A percentile compares a stretch with the other conserved stretches of the same genome.
Conservation (phyloP, 2,888 invertebrate genomes). For the Cecidostiba fungosa region DNA sequence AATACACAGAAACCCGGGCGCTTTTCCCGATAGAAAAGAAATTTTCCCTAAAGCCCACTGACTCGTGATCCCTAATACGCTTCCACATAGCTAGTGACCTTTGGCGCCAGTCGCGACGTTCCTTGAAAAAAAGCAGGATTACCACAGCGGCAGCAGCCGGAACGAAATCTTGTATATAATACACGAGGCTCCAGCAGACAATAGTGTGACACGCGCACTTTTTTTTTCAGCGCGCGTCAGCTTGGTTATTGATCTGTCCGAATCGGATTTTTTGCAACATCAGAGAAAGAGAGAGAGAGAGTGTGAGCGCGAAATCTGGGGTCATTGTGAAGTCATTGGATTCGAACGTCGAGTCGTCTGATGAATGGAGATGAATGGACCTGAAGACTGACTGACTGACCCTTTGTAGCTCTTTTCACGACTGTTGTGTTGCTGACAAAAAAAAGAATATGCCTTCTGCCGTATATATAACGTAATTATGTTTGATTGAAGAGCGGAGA, state of each 20-base stretch:
- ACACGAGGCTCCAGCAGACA: not conserved
- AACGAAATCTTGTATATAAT: constrained; percentile 22
- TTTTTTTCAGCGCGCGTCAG: constrained; percentile 23
- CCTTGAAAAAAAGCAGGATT: constrained; percentile 34
- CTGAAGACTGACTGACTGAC: constrained; percentile 42
- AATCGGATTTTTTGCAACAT: constrained; percentile 19
- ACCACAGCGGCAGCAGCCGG: constrained; percentile 36
- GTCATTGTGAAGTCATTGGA: constrained; percentile 59
- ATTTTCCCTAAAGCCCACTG: constrained; percentile 27
- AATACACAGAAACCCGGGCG: not conserved
- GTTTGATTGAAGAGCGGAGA: constrained; percentile 29
- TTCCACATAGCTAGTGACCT: constrained; percentile 35
- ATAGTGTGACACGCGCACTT: constrained; percentile 25
- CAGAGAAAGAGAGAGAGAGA: not conserved
- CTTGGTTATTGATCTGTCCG: constrained; percentile 52
- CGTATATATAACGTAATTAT: not conserved
- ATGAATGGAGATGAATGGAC: constrained; percentile 46
- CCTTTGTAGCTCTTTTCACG: constrained; percentile 43
- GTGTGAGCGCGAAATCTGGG: constrained; percentile 35
- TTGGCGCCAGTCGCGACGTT: not conserved
- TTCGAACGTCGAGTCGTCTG: constrained; percentile 33
- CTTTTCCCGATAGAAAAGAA: constrained; percentile 28
- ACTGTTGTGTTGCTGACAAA: not conserved
- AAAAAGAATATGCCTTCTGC: not conserved
- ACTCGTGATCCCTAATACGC: constrained; percentile 57